Evolutionary conservation across 2,888 invertebrate species (phyloP).

Genomic region (Parochlus steinenii): DNA sequence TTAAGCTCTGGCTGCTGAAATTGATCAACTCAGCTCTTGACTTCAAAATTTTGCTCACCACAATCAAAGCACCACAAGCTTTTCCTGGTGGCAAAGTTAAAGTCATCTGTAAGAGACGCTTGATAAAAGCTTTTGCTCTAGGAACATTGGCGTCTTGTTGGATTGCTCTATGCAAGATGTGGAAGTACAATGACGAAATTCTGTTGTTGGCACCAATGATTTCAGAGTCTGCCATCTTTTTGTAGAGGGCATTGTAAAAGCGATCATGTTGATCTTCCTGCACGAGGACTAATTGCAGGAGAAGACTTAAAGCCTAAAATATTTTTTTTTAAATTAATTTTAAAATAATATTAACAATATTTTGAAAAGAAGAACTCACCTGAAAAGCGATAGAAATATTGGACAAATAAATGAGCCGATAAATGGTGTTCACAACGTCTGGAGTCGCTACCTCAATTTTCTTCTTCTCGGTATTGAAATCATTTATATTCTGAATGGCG

Average conservation of each 20-base stretch:
- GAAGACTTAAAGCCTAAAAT: slow-evolving; percentile 23
- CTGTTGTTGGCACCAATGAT: slow-evolving; percentile 36
- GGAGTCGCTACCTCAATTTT: slow-evolving; percentile 22
- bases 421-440: slow-evolving; percentile 46
- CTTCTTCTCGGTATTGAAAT: slow-evolving; percentile 18
- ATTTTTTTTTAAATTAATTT: slow-evolving; percentile 3
- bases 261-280: slow-evolving; percentile 27
- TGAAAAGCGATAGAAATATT: slow-evolving; percentile 51
- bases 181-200: slow-evolving; percentile 64
- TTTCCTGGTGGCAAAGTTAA: slow-evolving; percentile 57
- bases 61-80: slow-evolving; percentile 63
- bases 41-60: slow-evolving; percentile 36
- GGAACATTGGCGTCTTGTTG: slow-evolving; percentile 54
- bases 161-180: slow-evolving; percentile 72
- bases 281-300: slow-evolving; percentile 23
- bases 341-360: slow-evolving; percentile 4
- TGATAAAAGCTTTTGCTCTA: slow-evolving; percentile 69
- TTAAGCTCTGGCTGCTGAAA: not conserved
- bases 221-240: slow-evolving; percentile 64
- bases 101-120: slow-evolving; percentile 57
- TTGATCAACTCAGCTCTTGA: slow-evolving; percentile 43
- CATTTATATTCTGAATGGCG: slow-evolving; percentile 31
- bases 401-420: slow-evolving; percentile 63
- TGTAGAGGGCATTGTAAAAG: slow-evolving; percentile 79
- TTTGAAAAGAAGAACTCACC: too few species aligned